A percentile compares a stretch with the other conserved stretches of the same genome.
Conservation (phyloP, 2,888 invertebrate genomes). For the Octonoba sinensis region DNA sequence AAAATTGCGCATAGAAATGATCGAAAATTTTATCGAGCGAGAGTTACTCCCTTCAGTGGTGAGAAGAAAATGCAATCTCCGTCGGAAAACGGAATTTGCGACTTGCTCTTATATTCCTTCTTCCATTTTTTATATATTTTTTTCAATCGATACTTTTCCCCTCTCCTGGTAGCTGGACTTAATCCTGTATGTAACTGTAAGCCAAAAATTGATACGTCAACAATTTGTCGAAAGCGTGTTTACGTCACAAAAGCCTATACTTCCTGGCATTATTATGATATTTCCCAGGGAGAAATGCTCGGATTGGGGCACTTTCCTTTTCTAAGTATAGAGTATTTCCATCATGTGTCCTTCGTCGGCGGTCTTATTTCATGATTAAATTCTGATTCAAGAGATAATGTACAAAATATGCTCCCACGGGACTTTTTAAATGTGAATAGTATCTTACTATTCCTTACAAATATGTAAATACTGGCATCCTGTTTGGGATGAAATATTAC, state of each 20-base stretch:
- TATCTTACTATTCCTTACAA: too few species aligned
- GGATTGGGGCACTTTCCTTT: constrained; percentile 9
- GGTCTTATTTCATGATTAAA: constrained; percentile 22
- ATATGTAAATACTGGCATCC: too few species aligned
- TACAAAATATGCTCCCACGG: constrained; percentile 7
- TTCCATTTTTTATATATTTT: constrained; percentile 14
- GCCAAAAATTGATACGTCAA: constrained; percentile 57
- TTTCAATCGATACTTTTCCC: constrained; percentile 41
- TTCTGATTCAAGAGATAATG: constrained; percentile 14
- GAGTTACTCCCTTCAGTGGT: constrained; percentile 33
- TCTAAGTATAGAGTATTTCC: not conserved
- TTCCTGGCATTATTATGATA: constrained; percentile 38
- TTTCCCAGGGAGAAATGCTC: constrained; percentile 5
- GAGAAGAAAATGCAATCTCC: constrained; percentile 59
- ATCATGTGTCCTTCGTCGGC: not conserved
- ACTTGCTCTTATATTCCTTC: constrained; percentile 35
- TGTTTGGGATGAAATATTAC: too few species aligned
- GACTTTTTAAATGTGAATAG: constrained; percentile 14
- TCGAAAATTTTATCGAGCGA: constrained; percentile 63
- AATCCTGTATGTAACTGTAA: constrained; percentile 52
- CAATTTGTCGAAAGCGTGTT: constrained; percentile 45
- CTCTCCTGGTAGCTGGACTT: constrained; percentile 25
- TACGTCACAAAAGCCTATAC: constrained; percentile 33
- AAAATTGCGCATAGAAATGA: constrained; percentile 64
- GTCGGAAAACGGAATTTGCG: constrained; percentile 54